Conservation (phyloP, 2,888 invertebrate genomes). For the Platypus cylindrus region DNA sequence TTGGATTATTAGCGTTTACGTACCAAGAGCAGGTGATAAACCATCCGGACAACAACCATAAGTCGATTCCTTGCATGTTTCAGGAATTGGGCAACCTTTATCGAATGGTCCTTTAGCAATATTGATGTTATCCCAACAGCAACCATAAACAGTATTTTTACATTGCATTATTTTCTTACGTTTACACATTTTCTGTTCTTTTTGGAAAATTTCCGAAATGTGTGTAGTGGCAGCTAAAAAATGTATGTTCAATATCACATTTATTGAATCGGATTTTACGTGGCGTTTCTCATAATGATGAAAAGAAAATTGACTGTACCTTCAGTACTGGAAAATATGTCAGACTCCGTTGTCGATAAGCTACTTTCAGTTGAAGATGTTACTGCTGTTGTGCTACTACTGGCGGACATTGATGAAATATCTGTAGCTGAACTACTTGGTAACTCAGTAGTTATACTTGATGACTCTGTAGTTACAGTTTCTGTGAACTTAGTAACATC, state of each 20-base stretch:
- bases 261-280: no score
- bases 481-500: no score
- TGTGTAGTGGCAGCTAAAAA: slow-evolving; percentile 44
- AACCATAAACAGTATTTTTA: slow-evolving; percentile 56
- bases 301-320: no score
- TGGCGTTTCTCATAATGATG: no score
- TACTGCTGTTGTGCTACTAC: no score
- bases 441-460: no score
- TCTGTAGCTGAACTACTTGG: no score
- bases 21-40: slow-evolving; percentile 54
- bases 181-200: slow-evolving; percentile 44
- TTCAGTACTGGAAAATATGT: slow-evolving; percentile 13
- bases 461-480: no score
- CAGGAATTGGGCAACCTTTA: slow-evolving; percentile 59
- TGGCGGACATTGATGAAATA: no score
- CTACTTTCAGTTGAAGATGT: not conserved
- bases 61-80: slow-evolving; percentile 63
- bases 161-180: slow-evolving; percentile 47
- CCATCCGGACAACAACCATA: slow-evolving; percentile 76
- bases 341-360: slow-evolving; percentile 13
- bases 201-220: slow-evolving; percentile 41
- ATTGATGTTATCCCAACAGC: slow-evolving; percentile 71
- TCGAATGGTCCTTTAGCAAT: slow-evolving; percentile 72
- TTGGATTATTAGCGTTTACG: no score
- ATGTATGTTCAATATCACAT: no score